A percentile compares a stretch with the other conserved stretches of the same genome.
Conservation (phyloP, 2,888 invertebrate genomes). For the Athripsodes cinereus region DNA sequence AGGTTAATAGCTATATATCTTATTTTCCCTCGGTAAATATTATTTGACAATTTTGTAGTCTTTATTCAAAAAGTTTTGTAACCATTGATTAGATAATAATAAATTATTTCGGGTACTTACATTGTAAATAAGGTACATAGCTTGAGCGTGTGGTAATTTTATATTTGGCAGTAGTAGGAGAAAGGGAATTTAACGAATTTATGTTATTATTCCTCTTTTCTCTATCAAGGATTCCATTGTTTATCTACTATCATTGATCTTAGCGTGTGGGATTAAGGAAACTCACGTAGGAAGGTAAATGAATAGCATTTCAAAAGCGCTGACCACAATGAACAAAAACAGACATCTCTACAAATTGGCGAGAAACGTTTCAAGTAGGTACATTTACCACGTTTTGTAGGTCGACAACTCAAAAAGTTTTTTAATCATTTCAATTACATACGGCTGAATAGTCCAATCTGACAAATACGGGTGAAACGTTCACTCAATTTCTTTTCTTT, state of each 20-base stretch:
- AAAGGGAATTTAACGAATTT: not conserved
- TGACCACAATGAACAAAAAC: not conserved
- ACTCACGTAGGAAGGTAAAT: not conserved
- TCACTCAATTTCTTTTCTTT: too few species aligned
- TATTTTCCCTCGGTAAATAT: too few species aligned
- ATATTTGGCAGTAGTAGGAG: too few species aligned
- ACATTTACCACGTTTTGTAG: not conserved
- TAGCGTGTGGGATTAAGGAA: not conserved
- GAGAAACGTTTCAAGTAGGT: not conserved
- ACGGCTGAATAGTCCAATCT: too few species aligned
- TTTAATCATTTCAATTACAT: not conserved
- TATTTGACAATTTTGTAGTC: too few species aligned
- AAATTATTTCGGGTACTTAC: too few species aligned
- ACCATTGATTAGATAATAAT: too few species aligned
- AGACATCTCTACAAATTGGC: not conserved
- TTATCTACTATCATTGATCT: constrained; percentile 1
- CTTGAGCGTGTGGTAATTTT: too few species aligned
- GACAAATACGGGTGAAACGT: too few species aligned
- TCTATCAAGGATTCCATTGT: not conserved
- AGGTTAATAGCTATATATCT: too few species aligned
- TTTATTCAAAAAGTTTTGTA: too few species aligned
- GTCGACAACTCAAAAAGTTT: not conserved
- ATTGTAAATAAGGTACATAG: too few species aligned
- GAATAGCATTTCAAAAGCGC: not conserved
- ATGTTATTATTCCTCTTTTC: not conserved